These are phyloP conservation scores for Periophthalmus magnuspinnatus DNA, from an alignment of 2,797 vertebrate genomes.

Conservation along the genomic window DNA sequence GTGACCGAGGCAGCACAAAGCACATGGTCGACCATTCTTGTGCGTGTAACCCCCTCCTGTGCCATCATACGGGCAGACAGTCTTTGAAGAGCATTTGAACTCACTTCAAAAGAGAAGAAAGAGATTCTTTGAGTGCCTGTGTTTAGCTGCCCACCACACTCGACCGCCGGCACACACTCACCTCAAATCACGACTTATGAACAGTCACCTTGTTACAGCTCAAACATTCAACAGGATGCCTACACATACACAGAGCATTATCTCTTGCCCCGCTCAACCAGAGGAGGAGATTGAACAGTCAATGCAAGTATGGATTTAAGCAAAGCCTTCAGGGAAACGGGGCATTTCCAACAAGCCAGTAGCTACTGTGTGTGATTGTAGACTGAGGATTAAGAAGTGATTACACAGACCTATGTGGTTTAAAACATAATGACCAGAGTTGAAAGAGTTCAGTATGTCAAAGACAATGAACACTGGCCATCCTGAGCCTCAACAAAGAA, in stretches of 20 bases:
- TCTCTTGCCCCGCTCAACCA: conserved; percentile 43
- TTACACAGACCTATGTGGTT: conserved; percentile 65
- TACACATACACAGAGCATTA: conserved; percentile 36
- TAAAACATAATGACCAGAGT: conserved; percentile 60
- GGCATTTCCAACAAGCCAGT: conserved; percentile 53
- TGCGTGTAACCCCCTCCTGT: conserved; percentile 27
- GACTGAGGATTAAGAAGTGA: conserved; percentile 58
- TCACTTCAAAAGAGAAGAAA: conserved; percentile 83
- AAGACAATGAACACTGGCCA: conserved; percentile 3
- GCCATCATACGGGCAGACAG: conserved; percentile 61
- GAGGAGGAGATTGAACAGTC: conserved; percentile 56
- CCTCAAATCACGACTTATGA: conserved; percentile 32
- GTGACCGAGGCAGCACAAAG: conserved; percentile 47
- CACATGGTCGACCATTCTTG: conserved; percentile 51
- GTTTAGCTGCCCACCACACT: conserved; percentile 68
- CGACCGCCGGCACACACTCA: conserved; percentile 20
- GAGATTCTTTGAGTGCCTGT: conserved; percentile 77
- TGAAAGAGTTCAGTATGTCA: conserved; percentile 25
- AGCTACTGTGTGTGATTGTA: conserved; percentile 58
- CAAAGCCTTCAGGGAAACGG: conserved; percentile 57
- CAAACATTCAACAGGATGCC: conserved; percentile 28
- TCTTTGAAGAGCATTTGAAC: conserved; percentile 85
- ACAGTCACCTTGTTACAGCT: conserved; percentile 45
- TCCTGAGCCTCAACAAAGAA: conserved; percentile 7
- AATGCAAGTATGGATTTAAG: conserved; percentile 52